Percentiles rank a stretch among this genome's conserved stretches.
Evolutionary conservation across 2,888 invertebrate genomes (phyloP).

Genomic region (Mantis religiosa): DNA sequence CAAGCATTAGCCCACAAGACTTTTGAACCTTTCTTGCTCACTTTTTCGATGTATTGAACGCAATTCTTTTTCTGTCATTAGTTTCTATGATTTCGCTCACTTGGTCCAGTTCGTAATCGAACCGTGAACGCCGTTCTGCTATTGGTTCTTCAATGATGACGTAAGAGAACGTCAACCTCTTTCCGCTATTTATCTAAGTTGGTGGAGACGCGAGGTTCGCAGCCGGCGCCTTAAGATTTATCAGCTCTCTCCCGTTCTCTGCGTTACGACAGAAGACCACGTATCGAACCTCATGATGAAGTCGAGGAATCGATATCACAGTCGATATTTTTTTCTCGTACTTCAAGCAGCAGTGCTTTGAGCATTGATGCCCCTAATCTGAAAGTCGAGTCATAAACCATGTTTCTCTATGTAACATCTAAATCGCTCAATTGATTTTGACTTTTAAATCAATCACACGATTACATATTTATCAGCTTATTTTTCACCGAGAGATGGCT

Average conservation of each 20-base stretch:
- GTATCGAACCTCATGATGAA: background rate
- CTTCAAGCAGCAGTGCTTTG: no score
- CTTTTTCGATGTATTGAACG: no score
- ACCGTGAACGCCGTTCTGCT: background rate
- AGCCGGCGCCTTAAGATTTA: background rate
- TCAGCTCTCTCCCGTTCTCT: background rate
- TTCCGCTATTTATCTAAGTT: background rate
- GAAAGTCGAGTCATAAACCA: no score
- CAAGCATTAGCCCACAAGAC: background rate
- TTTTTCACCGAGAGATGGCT: no score
- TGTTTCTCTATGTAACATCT: no score
- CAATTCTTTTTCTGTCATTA: background rate
- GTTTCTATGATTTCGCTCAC: background rate
- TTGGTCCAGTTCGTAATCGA: background rate
- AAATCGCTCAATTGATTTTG: no score
- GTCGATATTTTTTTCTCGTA: background rate
- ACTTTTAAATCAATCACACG: no score
- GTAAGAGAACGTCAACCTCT: background rate
- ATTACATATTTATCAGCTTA: no score
- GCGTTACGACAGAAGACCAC: background rate
- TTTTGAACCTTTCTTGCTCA: no score
- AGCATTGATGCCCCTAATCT: no score
- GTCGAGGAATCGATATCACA: background rate
- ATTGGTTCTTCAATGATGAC: background rate
- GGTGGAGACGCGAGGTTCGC: background rate